Percentiles rank a stretch among this genome's conserved stretches.
These are phyloP conservation scores for Scaptomyza polygonia DNA, from an alignment of 2,888 invertebrate genomes.

Conservation along the genomic window DNA sequence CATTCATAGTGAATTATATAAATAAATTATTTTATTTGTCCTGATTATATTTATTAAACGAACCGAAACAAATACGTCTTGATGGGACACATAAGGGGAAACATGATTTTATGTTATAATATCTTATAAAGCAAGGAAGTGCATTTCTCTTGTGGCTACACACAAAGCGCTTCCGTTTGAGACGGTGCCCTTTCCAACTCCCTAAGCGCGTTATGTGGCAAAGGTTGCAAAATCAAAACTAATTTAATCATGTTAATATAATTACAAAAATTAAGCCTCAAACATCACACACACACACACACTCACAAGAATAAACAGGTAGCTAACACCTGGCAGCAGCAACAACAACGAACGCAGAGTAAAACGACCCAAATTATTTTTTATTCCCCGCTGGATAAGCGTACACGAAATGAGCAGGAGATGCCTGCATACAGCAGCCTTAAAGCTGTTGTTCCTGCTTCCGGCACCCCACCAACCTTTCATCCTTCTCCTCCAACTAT, in stretches of 20 bases:
- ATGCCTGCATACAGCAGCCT: conserved; percentile 14
- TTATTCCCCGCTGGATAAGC: conserved; percentile 76
- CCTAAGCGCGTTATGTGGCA: conserved; percentile 37
- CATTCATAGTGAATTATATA: too few relatives aligned
- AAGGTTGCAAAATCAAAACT: conserved; percentile 73
- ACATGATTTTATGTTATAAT: too few relatives aligned
- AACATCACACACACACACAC: conserved; percentile 56
- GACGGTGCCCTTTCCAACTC: conserved; percentile 1
- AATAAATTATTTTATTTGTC: too few relatives aligned
- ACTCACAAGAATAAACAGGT: conserved; percentile 9
- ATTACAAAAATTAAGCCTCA: conserved; percentile 79
- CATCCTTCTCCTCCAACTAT: conserved; percentile 13
- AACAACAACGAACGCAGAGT: conserved; percentile 32
- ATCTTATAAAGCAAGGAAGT: not conserved
- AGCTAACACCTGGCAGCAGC: conserved; percentile 56
- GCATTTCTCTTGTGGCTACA: not conserved
- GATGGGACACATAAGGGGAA: too few relatives aligned
- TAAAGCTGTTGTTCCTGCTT: conserved; percentile 10
- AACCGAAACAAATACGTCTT: too few relatives aligned
- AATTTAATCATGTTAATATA: conserved; percentile 79
- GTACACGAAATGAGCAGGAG: conserved; percentile 55
- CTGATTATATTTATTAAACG: too few relatives aligned
- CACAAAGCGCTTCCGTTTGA: conserved; percentile 9
- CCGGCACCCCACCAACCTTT: conserved; percentile 2
- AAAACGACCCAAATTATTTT: conserved; percentile 79